Base-by-base conservation (phyloP, 2,888 invertebrate species). In the Callimorpha dominula region DNA sequence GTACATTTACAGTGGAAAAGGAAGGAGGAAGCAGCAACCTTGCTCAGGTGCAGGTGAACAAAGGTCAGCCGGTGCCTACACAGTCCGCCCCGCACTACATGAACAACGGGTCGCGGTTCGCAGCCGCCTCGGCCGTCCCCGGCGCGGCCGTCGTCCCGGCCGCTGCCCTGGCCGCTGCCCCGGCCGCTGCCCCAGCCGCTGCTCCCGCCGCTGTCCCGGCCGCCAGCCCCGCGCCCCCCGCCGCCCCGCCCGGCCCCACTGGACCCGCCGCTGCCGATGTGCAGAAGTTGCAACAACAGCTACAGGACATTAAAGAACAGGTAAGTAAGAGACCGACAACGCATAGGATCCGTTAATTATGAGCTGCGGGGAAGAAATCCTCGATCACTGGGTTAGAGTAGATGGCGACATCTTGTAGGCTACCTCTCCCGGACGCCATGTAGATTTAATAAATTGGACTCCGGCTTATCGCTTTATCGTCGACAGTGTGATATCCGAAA, bases 251-350 rank as follows among this genome's bases (percentile, higher is more conserved):
- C 43, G 72, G 71, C 81, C 8, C 70, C 73, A 1, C 79, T 82
- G 73, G 77, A 81, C 88, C 82, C 42, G 90, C 88, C 66, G 89
- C 88, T 64, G 89, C 93, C 75, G 99, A 99, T 92, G 98, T 99
- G 73, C 99, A 99, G 90, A 95, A 95, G 67, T 87, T 95, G 52
- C 95, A 95, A 80, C 95, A 95, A 73, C 99, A 99, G 90, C 94
- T 99, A 78, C 99, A 99, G 93, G 99, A 99, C 91, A 99, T 99
- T 87, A 99, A 99, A 91, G 99, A 99, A 93, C 99, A 99, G 97
- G 99, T 98, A 89, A 57, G 42, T 15, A 17, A 54, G 4, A 7
- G n/a, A 57, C 5, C n/a, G 20, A 6, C 14, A 1, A 49, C 49
- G 43, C 49, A 11, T 11, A 49, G 8, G 1, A 11, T 11, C 49